Conservation (phyloP, 2,888 invertebrate genomes). For the Abrostola triplasia region DNA sequence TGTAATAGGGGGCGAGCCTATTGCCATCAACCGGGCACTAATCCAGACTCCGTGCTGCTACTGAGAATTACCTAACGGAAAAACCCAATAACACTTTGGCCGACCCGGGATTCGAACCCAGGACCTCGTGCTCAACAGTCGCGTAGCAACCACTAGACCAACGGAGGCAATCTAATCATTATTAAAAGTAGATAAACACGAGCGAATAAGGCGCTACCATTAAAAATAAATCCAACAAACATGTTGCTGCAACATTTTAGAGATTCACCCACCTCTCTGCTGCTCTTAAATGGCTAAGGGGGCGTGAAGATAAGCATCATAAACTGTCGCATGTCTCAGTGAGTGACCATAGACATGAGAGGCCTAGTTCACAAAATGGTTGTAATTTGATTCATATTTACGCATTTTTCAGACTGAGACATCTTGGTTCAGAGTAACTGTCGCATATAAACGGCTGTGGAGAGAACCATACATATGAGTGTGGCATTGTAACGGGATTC, state of each 20-base stretch:
- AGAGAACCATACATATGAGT: slow-evolving; percentile 24
- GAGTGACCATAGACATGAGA: slow-evolving; percentile 1
- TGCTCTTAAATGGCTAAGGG: background rate
- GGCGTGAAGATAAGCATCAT: slow-evolving; percentile 21
- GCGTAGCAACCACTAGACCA: too few relatives aligned
- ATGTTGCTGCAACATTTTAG: background rate
- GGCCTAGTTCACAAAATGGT: slow-evolving; percentile 29
- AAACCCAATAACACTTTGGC: too few relatives aligned
- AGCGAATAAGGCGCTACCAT: too few relatives aligned
- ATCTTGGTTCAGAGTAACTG: slow-evolving; percentile 22
- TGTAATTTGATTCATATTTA: slow-evolving; percentile 36
- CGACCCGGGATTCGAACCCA: too few relatives aligned
- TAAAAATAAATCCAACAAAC: background rate
- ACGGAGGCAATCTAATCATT: too few relatives aligned
- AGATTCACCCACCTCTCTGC: too few relatives aligned
- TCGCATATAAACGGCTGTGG: slow-evolving; percentile 7
- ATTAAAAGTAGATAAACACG: too few relatives aligned
- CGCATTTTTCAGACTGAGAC: slow-evolving; percentile 42
- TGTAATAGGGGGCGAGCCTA: too few relatives aligned
- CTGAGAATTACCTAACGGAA: too few relatives aligned
- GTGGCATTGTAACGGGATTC: slow-evolving; percentile 10
- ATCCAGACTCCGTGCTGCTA: too few relatives aligned
- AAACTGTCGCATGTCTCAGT: slow-evolving; percentile 11
- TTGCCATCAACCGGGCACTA: too few relatives aligned
- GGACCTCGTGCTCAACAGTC: too few relatives aligned